phyloP scores from a whole-genome alignment of 2,888 invertebrate genomes.

The Lamproptera curius region DNA sequence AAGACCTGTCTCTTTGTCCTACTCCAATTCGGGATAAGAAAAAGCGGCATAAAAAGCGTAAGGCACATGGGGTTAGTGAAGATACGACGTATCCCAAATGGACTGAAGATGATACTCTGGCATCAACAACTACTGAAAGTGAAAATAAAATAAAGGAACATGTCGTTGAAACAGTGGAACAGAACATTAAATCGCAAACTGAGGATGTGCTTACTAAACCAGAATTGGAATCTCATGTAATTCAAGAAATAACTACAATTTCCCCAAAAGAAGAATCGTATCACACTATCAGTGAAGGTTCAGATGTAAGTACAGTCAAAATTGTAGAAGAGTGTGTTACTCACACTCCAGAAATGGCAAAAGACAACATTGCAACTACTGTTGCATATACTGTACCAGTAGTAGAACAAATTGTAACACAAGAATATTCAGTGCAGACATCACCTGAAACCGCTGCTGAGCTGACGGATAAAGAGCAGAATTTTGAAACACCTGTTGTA shows the following conservation, averaged over 20 bases:
- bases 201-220: slow-evolving; percentile 30
- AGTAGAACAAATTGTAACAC: slow-evolving; percentile 76
- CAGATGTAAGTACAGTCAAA: slow-evolving; percentile 80
- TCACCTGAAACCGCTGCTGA: slow-evolving; percentile 68
- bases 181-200: slow-evolving; percentile 28
- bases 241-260: slow-evolving; percentile 67
- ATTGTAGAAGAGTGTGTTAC: slow-evolving; percentile 81
- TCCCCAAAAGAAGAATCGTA: slow-evolving; percentile 79
- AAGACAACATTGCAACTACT: slow-evolving; percentile 72
- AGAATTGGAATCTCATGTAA: slow-evolving; percentile 47
- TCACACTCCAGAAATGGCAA: slow-evolving; percentile 64
- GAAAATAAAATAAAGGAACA: slow-evolving; percentile 6
- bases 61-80: slow-evolving; percentile 54
- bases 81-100: slow-evolving; percentile 60
- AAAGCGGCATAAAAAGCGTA: slow-evolving; percentile 75
- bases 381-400: slow-evolving; percentile 78
- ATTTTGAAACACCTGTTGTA: slow-evolving; percentile 45
- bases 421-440: slow-evolving; percentile 78
- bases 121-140: slow-evolving; percentile 46
- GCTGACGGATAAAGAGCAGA: slow-evolving; percentile 49
- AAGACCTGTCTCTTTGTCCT: slow-evolving; percentile 76
- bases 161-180: slow-evolving; percentile 47
- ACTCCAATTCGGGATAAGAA: slow-evolving; percentile 47
- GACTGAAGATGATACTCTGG: slow-evolving; percentile 57
- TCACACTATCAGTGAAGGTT: slow-evolving; percentile 77